Conservation (phyloP, 2,888 invertebrate genomes). For the Lepeophtheirus nordmannii region DNA sequence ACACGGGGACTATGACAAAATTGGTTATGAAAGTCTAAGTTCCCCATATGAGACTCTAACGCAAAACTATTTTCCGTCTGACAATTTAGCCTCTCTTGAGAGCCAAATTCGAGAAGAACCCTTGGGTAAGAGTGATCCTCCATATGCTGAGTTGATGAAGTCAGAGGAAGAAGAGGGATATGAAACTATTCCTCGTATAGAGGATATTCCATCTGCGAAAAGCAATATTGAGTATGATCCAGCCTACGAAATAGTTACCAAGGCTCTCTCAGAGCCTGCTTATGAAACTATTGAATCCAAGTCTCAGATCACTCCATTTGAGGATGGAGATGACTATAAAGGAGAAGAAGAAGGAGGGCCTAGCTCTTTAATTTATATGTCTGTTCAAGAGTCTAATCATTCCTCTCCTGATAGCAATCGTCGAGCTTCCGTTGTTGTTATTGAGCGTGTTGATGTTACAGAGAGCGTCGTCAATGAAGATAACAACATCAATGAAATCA, state of each 20-base stretch:
- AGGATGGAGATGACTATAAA: neutral
- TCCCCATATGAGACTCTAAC: too few relatives aligned
- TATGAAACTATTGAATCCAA: conserved; percentile 8
- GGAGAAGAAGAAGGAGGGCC: neutral
- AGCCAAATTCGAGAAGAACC: neutral
- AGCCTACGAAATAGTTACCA: conserved; percentile 7
- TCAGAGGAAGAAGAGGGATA: conserved; percentile 14
- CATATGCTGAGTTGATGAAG: conserved; percentile 13
- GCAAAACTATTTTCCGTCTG: too few relatives aligned
- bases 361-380: conserved; percentile 10
- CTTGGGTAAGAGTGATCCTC: conserved; percentile 11
- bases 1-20: conserved; percentile 8
- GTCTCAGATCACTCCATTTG: neutral
- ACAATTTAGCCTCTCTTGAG: too few relatives aligned
- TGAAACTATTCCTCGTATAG: conserved; percentile 16
- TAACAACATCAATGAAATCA: conserved; percentile 1
- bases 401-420: neutral
- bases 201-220: too few relatives aligned
- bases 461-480: neutral
- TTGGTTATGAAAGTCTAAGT: neutral
- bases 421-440: conserved; percentile 9
- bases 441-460: conserved; percentile 3
- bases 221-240: conserved; percentile 12
- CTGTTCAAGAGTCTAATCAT: neutral
- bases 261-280: conserved; percentile 1